Conservation (phyloP, 2,797 vertebrate genomes). For the Platyrinchus mystaceus region DNA sequence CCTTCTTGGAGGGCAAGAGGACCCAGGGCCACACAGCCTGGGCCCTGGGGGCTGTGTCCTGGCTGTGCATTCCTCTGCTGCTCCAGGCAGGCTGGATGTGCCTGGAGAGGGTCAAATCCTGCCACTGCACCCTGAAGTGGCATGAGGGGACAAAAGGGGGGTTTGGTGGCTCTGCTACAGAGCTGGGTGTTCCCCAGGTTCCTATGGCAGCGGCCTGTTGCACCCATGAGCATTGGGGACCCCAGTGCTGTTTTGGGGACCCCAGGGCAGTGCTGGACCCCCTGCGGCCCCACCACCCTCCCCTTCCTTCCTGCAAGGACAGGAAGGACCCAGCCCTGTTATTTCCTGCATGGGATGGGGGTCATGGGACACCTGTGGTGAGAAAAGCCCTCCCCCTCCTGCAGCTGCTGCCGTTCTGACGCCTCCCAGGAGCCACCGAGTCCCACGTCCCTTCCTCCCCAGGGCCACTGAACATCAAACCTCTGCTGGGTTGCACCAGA, state of each 20-base stretch:
- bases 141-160: rapidly evolving
- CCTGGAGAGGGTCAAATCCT: background rate
- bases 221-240: rapidly evolving
- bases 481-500: background rate
- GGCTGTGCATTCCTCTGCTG: background rate
- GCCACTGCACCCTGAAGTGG: background rate
- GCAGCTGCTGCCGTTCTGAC: background rate
- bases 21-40: background rate
- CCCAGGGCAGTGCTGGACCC: background rate
- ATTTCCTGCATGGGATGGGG: background rate
- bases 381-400: background rate
- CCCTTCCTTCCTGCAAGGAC: rapidly evolving
- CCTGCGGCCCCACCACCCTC: background rate
- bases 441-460: rapidly evolving
- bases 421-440: rapidly evolving
- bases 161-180: background rate
- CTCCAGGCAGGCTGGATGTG: background rate
- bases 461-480: background rate
- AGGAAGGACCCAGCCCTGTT: background rate
- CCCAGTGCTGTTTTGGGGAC: no score
- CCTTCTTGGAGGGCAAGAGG: background rate
- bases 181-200: background rate
- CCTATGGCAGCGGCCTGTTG: rapidly evolving
- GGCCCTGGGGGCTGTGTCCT: background rate
- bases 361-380: background rate